Percentiles rank a stretch among this genome's conserved stretches.
These are phyloP conservation scores for Dipodomys merriami DNA, from an alignment of 2,113 vertebrate genomes.

Conservation along the genomic window DNA sequence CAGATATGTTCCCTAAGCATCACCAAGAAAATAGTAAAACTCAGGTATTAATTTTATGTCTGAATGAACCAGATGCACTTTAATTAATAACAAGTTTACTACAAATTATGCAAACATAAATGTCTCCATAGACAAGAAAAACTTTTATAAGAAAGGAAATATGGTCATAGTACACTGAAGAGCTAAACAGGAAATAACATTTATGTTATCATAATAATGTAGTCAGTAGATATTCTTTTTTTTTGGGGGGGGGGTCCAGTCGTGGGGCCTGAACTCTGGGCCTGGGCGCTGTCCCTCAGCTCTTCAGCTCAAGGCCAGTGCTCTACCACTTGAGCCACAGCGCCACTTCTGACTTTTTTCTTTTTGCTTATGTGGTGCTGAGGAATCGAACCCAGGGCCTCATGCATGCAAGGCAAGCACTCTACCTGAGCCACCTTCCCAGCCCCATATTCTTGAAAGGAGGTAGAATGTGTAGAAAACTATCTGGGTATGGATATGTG, in stretches of 20 bases:
- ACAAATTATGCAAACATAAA: constrained; percentile 10
- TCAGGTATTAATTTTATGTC: neutral
- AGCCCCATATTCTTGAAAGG: neutral
- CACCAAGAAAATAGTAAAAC: neutral
- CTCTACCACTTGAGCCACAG: no score
- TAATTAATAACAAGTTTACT: neutral
- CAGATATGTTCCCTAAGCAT: neutral
- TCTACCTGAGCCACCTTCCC: no score
- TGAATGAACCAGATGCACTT: neutral
- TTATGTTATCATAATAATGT: neutral
- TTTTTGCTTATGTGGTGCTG: no score
- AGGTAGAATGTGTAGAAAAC: neutral
- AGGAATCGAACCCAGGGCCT: no score
- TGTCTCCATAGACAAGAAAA: neutral
- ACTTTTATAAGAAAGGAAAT: constrained; percentile 12
- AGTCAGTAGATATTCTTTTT: neutral
- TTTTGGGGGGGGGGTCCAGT: no score
- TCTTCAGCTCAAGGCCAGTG: no score
- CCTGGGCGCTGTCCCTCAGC: no score
- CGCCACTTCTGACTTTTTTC: no score
- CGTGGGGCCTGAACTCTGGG: no score
- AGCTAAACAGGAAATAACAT: neutral
- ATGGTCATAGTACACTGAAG: neutral
- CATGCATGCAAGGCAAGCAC: no score
- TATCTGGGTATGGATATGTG: neutral